Evolutionary conservation across 2,113 vertebrate genomes (phyloP).

Genomic region (Chlorocebus sabaeus): DNA sequence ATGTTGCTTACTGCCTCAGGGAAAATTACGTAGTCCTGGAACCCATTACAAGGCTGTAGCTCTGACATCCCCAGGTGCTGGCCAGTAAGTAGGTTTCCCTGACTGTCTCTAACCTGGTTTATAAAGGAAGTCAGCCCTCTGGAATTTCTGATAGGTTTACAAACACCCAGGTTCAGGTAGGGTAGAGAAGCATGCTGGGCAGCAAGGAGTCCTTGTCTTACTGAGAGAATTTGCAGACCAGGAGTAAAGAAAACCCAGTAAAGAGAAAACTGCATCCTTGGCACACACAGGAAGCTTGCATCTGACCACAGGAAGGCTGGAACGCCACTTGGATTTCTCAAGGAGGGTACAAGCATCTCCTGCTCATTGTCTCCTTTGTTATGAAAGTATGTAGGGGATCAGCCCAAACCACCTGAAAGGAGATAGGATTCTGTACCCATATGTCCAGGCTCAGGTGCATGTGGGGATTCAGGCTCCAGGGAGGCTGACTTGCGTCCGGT

Average conservation of each 20-base stretch:
- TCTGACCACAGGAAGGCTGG: background rate
- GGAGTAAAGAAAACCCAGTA: background rate
- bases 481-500: background rate
- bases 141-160: background rate
- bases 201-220: background rate
- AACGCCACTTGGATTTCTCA: background rate
- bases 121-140: background rate
- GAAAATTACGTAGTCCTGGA: background rate
- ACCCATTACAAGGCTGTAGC: background rate
- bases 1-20: background rate
- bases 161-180: background rate
- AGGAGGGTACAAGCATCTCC: background rate
- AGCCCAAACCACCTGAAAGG: background rate
- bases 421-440: background rate
- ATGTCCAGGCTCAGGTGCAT: background rate
- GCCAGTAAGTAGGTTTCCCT: background rate
- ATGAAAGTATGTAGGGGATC: background rate
- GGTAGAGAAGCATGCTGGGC: background rate
- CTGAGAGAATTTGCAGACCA: background rate
- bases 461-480: background rate
- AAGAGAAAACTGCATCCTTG: background rate
- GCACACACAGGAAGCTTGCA: background rate
- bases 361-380: background rate
- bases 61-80: background rate
- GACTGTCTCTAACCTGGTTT: background rate